Base-by-base conservation (phyloP, 2,113 vertebrate species). In the Ginglymostoma cirratum region DNA sequence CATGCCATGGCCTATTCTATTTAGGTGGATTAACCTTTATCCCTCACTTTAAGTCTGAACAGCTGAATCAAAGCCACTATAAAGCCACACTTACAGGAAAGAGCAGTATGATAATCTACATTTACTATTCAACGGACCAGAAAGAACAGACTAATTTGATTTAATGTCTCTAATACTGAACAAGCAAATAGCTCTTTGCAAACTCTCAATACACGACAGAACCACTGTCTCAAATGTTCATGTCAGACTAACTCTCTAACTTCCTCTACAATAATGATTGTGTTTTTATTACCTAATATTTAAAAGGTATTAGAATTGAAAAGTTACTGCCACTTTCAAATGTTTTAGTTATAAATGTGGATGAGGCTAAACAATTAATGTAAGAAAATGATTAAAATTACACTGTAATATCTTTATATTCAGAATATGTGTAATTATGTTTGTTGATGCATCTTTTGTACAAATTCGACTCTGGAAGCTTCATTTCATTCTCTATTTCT, bases 11-110 rank as follows among this genome's bases (percentile, higher is more conserved):
- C 95, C 97, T 97, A 96, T 96, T 97, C 97, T 97, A 97, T 97
- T 97, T 97, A 97, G 96, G 96, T 97, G 97, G 97, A 98, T 98
- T 98, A 98, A 97, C 97, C 96, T 97, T 97, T 96, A 97, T 97
- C 97, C 97, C 97, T 96, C 96, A 96, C 97, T 98, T 98, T 98
- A 98, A 98, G 98, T 97, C 97, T 97, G 97, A 97, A 97, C 97
- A 97, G 97, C 97, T 98, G 96, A 0, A 96, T 97, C 96, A 96
- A 97, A 97, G 97, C 97, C 4, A 96, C 89, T 34, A 97, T 96
- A 96, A 95, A 96, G 97, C 96, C 97, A 96, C 96, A 94, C 90
- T 96, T 96, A 96, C 96, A 94, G 48, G 95, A 96, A 96, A 97
- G 76, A 97, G 97, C 80, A 96, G 96, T 96, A 69, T 97, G 97